Base-by-base conservation (phyloP, 92 coral and sea anemone species). In the Umimayanthus kanabou region DNA sequence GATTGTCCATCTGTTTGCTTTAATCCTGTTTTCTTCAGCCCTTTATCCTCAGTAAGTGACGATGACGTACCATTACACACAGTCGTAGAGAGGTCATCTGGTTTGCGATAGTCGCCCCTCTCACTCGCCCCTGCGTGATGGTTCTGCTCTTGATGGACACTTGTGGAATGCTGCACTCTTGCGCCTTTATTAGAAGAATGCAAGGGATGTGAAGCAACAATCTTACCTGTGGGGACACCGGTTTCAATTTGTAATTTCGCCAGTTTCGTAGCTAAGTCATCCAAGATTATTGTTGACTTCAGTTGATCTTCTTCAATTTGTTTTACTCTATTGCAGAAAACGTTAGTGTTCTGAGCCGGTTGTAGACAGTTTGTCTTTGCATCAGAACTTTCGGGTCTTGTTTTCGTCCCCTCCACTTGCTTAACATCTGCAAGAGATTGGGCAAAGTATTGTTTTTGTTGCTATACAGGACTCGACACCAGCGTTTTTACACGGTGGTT, bases 241-340 rank as follows among this genome's bases (percentile, higher is more conserved):
- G 65, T 78, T 13, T 28, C 8, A 49, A 78, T 78, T 23, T 78
- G 53, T n/a, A 78, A 40, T n/a, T 47, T 78, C 40, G 53, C 81
- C 30, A 78, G 40, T 47, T 14, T 78, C 55, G 53, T 26, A 26
- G 81, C 39, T 20, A 78, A 26, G 16, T 78, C 61, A 11, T 78
- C 81, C 9, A 78, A 22, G 14, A 49, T 45, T 13, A 49, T 78
- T 78, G 39, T 30, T 78, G 81, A 23, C 26, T 76, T 76, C 26
- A 20, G 49, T 8, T 49, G 69, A 50, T 79, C 42, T 14, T 49
- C 40, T 50, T 26, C 15, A 7, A 10, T 2, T 55, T 50, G 20
- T 15, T 33, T 29, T 79, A 28, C 70, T 16, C 11, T 79, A 4
- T 80, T 30, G 15, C 23, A 14, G 25, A 15, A 18, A 80, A 20